Evolutionary conservation across 2,888 invertebrate genomes (phyloP), one percentile per base, ranked within the genome.

Genomic region (Protophormia terraenovae): DNA sequence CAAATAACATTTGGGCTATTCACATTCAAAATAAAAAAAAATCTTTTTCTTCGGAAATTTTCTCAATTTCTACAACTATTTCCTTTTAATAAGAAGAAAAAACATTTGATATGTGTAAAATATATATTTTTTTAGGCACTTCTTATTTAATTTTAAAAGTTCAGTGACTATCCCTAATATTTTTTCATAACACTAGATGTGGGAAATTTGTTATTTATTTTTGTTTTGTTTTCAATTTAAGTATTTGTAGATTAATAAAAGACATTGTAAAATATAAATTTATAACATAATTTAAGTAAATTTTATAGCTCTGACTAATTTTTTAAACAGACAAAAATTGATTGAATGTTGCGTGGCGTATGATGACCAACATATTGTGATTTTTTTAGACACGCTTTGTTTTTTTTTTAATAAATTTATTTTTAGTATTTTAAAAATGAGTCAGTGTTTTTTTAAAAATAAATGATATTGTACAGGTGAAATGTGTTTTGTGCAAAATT

Each of bases 231-330:
- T 19, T 27, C 4, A 47, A 53, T 62, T 38, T 22, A 60, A 35
- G 35, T 19, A 38, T 19, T 62, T 47, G 38, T 64, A 41, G n/a
- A n/a, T n/a, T n/a, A n/a, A n/a, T n/a, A 32, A 55, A 66, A 76
- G 76, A 66, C 64, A 76, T 55, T 76, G 53, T 22, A 76, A 64
- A 38, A 66, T 47, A 66, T 55, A 41, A 27, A 66, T 50, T 14
- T 10, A 6, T 12, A 64, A 27, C 3, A 16, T 10, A 27, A 27
- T 58, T 60, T 41, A 72, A 60, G 16, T 14, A 66, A 53, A 76
- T 53, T 6, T 7, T 24, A 66, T 53, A 41, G 53, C 27, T 66
- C 12, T 67, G 76, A 67, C 55, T 77, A 66, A 77, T 55, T 22
- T 55, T 55, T 38, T 47, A 27, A 32, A 38, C 10, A 35, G 8